These are phyloP conservation scores for Petroica traversi DNA, from an alignment of 2,113 vertebrate genomes.

Conservation along the genomic window DNA sequence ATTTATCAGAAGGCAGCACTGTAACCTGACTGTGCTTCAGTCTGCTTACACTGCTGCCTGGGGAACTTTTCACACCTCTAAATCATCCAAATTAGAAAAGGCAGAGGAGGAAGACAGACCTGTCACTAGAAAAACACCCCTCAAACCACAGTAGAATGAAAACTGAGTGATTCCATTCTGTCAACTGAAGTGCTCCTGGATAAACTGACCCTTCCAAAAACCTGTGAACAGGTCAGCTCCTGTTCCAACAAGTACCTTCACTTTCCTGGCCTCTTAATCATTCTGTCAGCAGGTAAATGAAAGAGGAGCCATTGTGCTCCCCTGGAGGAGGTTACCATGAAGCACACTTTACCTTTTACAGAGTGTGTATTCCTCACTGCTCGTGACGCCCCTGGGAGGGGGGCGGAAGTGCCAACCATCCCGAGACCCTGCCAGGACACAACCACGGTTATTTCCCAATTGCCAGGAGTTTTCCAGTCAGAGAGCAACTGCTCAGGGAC, in stretches of 20 bases:
- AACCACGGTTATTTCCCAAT: background rate
- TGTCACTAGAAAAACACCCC: background rate
- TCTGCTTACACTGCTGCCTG: background rate
- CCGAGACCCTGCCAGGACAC: slow-evolving; percentile 72
- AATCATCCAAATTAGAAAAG: background rate
- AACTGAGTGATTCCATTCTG: background rate
- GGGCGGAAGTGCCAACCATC: slow-evolving; percentile 97
- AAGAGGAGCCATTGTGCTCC: background rate
- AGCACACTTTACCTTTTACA: slow-evolving; percentile 89
- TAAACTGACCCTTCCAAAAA: background rate
- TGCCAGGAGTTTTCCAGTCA: background rate
- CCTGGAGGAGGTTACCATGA: background rate
- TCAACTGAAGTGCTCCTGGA: background rate
- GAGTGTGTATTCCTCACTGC: slow-evolving; percentile 96
- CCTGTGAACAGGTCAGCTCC: background rate
- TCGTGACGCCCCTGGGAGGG: slow-evolving; percentile 94
- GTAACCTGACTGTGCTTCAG: background rate
- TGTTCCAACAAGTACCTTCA: background rate
- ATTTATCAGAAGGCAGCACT: background rate
- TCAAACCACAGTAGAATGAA: background rate
- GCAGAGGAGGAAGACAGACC: background rate
- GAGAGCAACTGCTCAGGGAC: background rate
- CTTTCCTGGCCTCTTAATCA: background rate
- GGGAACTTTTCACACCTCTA: background rate
- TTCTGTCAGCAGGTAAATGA: background rate